phyloP scores from a whole-genome alignment of 2,888 invertebrate species.

The Blomia tropicalis region DNA sequence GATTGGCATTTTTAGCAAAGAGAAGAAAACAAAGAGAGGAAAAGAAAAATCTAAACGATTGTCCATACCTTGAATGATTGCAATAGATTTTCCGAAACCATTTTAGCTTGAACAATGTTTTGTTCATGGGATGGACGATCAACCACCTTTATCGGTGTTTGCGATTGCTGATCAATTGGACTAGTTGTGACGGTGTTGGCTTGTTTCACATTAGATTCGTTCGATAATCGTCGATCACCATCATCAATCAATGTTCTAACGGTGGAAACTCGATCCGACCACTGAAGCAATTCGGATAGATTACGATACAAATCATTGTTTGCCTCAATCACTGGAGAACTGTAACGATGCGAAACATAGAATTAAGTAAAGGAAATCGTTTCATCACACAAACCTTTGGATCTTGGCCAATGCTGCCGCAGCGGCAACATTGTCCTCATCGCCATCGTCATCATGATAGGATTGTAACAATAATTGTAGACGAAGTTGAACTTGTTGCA shows the following conservation, averaged over 20 bases:
- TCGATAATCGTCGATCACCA: background rate
- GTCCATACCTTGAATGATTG: background rate
- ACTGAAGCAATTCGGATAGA: slow-evolving; percentile 64
- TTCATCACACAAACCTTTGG: slow-evolving; percentile 37
- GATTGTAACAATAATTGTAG: background rate
- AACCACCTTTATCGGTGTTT: background rate
- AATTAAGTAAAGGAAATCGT: background rate
- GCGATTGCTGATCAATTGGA: background rate
- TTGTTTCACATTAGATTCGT: too few species aligned
- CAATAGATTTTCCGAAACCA: background rate
- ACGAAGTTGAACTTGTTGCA: slow-evolving; percentile 15
- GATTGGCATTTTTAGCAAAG: too few species aligned
- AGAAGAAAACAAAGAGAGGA: background rate
- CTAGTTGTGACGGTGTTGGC: background rate
- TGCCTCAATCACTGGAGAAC: slow-evolving; percentile 55
- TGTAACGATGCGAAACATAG: slow-evolving; percentile 35
- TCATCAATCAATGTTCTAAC: background rate
- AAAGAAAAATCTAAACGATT: background rate
- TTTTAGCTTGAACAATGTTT: background rate
- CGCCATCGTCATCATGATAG: background rate
- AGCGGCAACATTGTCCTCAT: too few species aligned
- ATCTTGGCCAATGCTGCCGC: slow-evolving; percentile 39
- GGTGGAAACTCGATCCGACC: slow-evolving; percentile 64
- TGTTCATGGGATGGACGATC: background rate
- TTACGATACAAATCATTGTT: slow-evolving; percentile 72